A percentile compares a stretch with the other conserved stretches of the same genome.
Evolutionary conservation across 2,797 vertebrate species (phyloP).

Genomic region (Neosilurus mollespiculum): DNA sequence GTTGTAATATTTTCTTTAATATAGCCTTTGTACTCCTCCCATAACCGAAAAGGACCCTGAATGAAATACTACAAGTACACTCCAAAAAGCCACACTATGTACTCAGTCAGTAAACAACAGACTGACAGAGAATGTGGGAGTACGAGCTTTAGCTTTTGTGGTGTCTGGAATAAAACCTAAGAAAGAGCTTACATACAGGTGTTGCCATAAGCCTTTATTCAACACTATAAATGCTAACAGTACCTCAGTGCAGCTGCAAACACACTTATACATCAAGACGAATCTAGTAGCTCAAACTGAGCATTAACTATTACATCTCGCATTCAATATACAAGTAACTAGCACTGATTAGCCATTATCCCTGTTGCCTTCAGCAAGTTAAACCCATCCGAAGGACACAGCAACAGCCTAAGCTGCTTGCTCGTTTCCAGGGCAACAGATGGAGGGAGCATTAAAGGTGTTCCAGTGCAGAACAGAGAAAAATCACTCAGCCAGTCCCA

Average conservation of each 20-base stretch:
- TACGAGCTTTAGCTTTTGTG: background rate
- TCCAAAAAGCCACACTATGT: background rate
- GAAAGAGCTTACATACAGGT: background rate
- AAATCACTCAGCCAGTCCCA: slow-evolving; percentile 26
- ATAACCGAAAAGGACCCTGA: background rate
- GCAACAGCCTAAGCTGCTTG: slow-evolving; percentile 10
- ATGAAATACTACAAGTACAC: background rate
- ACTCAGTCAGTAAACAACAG: background rate
- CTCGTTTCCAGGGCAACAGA: slow-evolving; percentile 50
- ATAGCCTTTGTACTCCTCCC: background rate
- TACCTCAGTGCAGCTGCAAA: background rate
- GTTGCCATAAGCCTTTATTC: background rate
- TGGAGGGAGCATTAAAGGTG: slow-evolving; percentile 29
- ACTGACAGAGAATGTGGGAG: background rate
- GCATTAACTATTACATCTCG: background rate
- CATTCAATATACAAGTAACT: background rate
- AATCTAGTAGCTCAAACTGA: background rate
- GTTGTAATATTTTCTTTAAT: background rate
- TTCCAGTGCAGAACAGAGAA: slow-evolving; percentile 16
- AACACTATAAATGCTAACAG: background rate
- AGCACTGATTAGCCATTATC: slow-evolving; percentile 11
- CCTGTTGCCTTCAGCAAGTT: slow-evolving; percentile 6
- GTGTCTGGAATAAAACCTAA: background rate
- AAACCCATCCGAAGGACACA: slow-evolving; percentile 23
- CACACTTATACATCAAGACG: background rate